Evolutionary conservation across 2,888 invertebrate species (phyloP), one percentile per base, ranked within the genome.

Genomic region (Volucella inflata): DNA sequence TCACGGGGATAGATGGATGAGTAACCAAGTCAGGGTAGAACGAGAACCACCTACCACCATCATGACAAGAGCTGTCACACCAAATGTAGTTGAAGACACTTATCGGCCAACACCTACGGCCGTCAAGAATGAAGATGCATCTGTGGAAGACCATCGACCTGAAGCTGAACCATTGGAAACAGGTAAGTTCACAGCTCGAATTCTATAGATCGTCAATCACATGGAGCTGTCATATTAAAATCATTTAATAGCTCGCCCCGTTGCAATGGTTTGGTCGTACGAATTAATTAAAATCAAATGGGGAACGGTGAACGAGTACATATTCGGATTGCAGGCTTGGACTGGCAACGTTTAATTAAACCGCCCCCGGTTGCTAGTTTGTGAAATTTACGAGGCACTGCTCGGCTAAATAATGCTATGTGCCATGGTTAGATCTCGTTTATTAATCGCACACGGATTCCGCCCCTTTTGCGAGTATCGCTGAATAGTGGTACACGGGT

Each of bases 231-330:
- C 84, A 76, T 67, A 80, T 80, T 75, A 75, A 76, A 71, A 80
- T 75, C 80, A 42, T 71, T 71, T 67, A 80, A 70, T 59, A 48
- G 59, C 16, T 60, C 84, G 75, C 70, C 76, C 70, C 64, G 40
- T 36, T 51, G 68, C 40, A 38, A 51, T 12, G 70, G 36, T 38
- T 64, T 42, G 36, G 44, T 81, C 55, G 50, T 51, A 77, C 72
- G 75, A 84, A 84, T 84, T 76, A 80, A 84, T 84, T 84, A 80
- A 80, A 76, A 75, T 53, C 36, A 51, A 70, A 68, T 38, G 79
- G 40, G 51, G 16, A 12, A 16, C 21, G 21, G 42, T 21, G 17
- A 40, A 21, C 16, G 11, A 2, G 42, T 16, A 21, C 21, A 50
- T 30, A 17, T 48, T 51, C 16, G 50, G n/a, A 6, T 30, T 30